Base-by-base conservation (phyloP, 2,113 vertebrate species). In the Pseudorectes ferrugineus region DNA sequence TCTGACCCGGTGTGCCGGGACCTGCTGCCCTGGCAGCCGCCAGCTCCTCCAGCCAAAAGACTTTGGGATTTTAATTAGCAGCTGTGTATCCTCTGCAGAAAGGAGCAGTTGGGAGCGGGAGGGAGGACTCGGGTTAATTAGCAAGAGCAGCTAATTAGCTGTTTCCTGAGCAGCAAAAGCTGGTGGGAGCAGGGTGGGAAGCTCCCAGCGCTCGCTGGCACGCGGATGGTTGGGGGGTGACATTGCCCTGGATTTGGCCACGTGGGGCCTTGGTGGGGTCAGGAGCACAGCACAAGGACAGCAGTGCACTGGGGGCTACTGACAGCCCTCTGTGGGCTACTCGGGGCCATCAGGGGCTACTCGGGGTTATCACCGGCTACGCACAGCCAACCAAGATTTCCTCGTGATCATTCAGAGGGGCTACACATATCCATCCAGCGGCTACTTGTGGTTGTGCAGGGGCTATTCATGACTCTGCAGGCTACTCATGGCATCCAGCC, bases 121-220 rank as follows among this genome's bases (percentile, higher is more conserved):
- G 92, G 73, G 87, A 94, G 74, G 77, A 63, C 61, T 81, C 20
- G 4, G 82, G 43, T 81, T 96, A 95, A 96, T 95, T 95, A 96
- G 85, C 74, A 82, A 82, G 51, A 93, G 91, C 57, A 7, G 82
- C 85, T 96, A 94, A 96, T 96, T 87, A 90, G 96, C 74, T 75
- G 88, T 58, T 96, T 94, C 94, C 94, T 92, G 77, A 89, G 92
- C 92, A 89, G 85, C 92, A 81, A 14, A 67, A 68, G 90, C 51
- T 73, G 90, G 59, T 75, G 54, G 3, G 59, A 89, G 46, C n/a
- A 46, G 59, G 70, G 59, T 65, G 77, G 85, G 92, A 76, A 72
- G 48, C 51, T 77, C 59, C 43, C 7, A 43, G 23, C 3, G 0
- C 38, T 79, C 0, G 0, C 29, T 35, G 7, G 40, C 29, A 68